These are phyloP conservation scores for Trichoplusia ni DNA, from an alignment of 1,140 invertebrate species.

Conservation along the genomic window DNA sequence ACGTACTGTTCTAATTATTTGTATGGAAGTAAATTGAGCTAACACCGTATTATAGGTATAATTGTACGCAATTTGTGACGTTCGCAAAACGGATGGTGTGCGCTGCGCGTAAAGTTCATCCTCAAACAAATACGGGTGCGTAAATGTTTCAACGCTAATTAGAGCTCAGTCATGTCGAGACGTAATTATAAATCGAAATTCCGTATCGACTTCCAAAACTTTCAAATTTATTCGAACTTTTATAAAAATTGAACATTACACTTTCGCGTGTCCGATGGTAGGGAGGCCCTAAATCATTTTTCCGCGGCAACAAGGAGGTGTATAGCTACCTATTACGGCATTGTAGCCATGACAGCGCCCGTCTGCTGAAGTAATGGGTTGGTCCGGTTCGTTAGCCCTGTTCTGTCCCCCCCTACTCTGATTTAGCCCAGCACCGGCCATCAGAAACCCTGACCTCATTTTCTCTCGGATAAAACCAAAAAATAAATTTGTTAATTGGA, in stretches of 20 bases:
- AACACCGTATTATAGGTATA: too few relatives aligned
- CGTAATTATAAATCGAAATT: too few relatives aligned
- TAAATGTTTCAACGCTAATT: too few relatives aligned
- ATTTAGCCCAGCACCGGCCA: constrained; percentile 13
- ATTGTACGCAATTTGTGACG: too few relatives aligned
- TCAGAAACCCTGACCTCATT: constrained; percentile 10
- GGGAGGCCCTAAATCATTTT: constrained; percentile 18
- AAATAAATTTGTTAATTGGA: constrained; percentile 19
- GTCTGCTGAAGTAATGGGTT: constrained; percentile 41
- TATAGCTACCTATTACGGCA: constrained; percentile 15
- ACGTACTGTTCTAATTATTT: too few relatives aligned
- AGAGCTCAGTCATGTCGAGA: too few relatives aligned
- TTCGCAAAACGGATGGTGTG: too few relatives aligned
- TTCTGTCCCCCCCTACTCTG: constrained; percentile 29
- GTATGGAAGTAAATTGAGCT: too few relatives aligned
- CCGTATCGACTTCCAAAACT: not conserved
- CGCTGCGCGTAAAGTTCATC: too few relatives aligned
- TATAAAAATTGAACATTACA: constrained; percentile 22
- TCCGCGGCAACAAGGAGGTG: not conserved
- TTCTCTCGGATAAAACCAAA: constrained; percentile 9
- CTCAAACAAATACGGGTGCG: too few relatives aligned
- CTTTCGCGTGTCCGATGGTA: constrained; percentile 5
- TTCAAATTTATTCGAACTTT: constrained; percentile 15
- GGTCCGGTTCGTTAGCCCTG: constrained; percentile 40
- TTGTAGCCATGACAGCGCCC: constrained; percentile 30